phyloP scores from a whole-genome alignment of 1,140 invertebrate species.

The Watersipora subatra region DNA sequence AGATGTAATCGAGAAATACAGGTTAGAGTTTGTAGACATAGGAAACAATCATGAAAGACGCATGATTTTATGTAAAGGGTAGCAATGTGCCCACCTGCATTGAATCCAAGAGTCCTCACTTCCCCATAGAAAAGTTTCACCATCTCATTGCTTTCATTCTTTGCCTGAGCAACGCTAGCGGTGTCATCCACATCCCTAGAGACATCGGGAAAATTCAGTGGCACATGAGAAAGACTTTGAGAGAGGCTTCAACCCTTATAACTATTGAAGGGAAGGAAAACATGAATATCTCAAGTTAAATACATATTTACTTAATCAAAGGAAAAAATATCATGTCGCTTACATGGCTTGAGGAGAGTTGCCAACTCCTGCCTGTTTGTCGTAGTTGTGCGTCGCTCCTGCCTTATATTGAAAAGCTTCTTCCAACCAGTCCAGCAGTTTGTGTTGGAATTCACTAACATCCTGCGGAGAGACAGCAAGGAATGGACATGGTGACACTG shows the following conservation, averaged over 20 bases:
- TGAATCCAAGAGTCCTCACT: constrained; percentile 37
- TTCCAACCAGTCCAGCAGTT: constrained; percentile 43
- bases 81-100: constrained; percentile 38
- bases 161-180: neutral
- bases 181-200: too few species aligned
- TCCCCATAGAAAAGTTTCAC: constrained; percentile 44
- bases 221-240: too few species aligned
- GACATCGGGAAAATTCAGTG: too few species aligned
- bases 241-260: too few species aligned
- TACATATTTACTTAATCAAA: too few species aligned
- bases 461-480: constrained; percentile 31
- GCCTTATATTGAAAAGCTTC: constrained; percentile 38
- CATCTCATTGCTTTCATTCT: constrained; percentile 35
- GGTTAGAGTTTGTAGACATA: too few species aligned
- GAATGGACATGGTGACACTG: neutral
- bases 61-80: too few species aligned
- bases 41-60: too few species aligned
- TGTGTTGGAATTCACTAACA: constrained; percentile 46
- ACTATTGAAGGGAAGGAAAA: too few species aligned
- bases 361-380: neutral
- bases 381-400: constrained; percentile 1
- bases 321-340: too few species aligned
- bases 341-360: neutral
- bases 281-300: too few species aligned
- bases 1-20: too few species aligned